A percentile compares a stretch with the other conserved stretches of the same genome.
Conservation (phyloP, 2,888 invertebrate genomes). For the Drosophila kambysellisi region DNA sequence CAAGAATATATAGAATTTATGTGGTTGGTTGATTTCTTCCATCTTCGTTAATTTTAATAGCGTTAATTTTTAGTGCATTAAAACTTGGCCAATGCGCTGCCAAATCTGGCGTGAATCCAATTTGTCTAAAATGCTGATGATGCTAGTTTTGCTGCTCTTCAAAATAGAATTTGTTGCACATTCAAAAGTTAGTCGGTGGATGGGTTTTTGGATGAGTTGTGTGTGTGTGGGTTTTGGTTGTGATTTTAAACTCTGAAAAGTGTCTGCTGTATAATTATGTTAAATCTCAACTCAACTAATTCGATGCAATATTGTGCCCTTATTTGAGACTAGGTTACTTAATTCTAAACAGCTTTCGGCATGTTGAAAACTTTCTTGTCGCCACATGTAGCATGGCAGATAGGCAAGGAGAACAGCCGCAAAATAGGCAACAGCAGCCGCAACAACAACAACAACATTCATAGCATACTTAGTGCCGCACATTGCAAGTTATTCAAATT, state of each 20-base stretch:
- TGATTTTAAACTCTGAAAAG: not conserved
- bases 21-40: not conserved
- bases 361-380: not conserved
- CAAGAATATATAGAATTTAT: not conserved
- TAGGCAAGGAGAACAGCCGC: conserved; percentile 5
- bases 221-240: not conserved
- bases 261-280: not conserved
- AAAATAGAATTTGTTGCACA: not conserved
- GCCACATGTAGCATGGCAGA: conserved; percentile 20
- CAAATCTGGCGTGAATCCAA: not conserved
- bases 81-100: not conserved
- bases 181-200: not conserved
- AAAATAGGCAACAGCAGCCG: conserved; percentile 4
- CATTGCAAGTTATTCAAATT: conserved; percentile 73
- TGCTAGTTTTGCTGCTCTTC: not conserved
- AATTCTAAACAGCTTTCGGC: conserved; percentile 1
- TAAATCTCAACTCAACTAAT: not conserved
- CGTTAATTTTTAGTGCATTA: no score
- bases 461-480: conserved; percentile 72
- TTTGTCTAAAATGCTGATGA: not conserved
- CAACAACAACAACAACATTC: conserved; percentile 38
- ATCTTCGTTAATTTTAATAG: not conserved
- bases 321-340: not conserved
- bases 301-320: not conserved
- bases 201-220: not conserved